Evolutionary conservation across 2,888 invertebrate genomes (phyloP), one percentile per base, ranked within the genome.

Genomic region (Alentia gelatinosa): DNA sequence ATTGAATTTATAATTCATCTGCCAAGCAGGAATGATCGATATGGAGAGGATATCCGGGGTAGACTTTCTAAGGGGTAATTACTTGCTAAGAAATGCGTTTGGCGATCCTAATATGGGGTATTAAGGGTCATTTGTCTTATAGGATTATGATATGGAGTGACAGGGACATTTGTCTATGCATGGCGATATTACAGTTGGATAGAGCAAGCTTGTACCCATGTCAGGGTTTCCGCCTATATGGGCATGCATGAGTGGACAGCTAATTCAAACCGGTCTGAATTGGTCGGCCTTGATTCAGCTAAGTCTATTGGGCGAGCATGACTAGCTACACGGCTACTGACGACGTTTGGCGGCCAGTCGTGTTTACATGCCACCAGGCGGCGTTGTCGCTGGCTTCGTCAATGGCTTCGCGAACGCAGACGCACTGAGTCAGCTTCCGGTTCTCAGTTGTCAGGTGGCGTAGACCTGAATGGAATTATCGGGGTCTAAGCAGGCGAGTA

Each of bases 271-370:
- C 79, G 1, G 39, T 12, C 39, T 79, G 37, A 39, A 79, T 23
- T 39, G 79, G 79, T 79, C 7, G 68, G 12, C 30, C 30, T 33
- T 79, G 79, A 79, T 39, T 19, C 39, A 26, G 50, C 86, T 26
- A 47, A 47, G 42, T 86, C 86, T 47, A 86, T 86, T 86, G 42
- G 86, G 35, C 26, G 86, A 42, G 35, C 86, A 86, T 86, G 86
- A 42, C 86, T n/a, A 47, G 47, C 40, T 7, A 30, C 47, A 47
- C 23, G 15, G 26, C 86, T 19, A 26, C n/a, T 40, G 39, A 39
- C 30, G 39, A 23, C 7, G 39, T 9, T 12, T 68, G 26, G 5
- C 5, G 63, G 63, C n/a, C 26, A 23, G 68, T 30, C 26, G 15
- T 68, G 68, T 68, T 68, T 30, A 26, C 68, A 37, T 26, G n/a